Evolutionary conservation across 2,113 vertebrate genomes (phyloP).

Genomic region (Cyrtonyx montezumae): DNA sequence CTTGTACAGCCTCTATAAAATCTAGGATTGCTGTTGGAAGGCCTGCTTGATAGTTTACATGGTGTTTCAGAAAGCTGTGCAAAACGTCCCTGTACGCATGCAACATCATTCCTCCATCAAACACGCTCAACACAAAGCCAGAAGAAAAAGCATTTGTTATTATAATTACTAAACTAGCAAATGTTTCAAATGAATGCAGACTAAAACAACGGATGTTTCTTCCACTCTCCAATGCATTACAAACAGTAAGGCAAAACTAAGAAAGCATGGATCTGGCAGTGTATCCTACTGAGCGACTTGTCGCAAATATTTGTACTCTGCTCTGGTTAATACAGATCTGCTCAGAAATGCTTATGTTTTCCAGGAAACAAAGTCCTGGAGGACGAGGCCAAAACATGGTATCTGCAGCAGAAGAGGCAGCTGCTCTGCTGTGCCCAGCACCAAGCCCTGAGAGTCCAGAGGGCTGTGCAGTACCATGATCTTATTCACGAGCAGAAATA

Average conservation of each 20-base stretch:
- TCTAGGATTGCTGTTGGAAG: not conserved
- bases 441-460: not conserved
- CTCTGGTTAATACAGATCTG: constrained; percentile 22
- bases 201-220: not conserved
- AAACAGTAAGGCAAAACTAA: not conserved
- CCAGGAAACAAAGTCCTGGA: not conserved
- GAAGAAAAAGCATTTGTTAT: not conserved
- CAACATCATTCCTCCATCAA: not conserved
- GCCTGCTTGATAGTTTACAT: not conserved
- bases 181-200: not conserved
- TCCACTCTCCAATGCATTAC: not conserved
- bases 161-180: not conserved
- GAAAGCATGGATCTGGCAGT: not conserved
- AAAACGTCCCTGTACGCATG: not conserved
- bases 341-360: not conserved
- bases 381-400: not conserved
- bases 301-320: constrained; percentile 34
- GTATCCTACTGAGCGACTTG: not conserved
- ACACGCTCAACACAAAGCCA: not conserved
- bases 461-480: not conserved
- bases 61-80: not conserved
- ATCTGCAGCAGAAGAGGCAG: not conserved
- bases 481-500: not conserved
- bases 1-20: not conserved
- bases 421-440: not conserved